Evolutionary conservation across 1,140 invertebrate genomes (phyloP).

Genomic region (Homalodisca vitripennis): DNA sequence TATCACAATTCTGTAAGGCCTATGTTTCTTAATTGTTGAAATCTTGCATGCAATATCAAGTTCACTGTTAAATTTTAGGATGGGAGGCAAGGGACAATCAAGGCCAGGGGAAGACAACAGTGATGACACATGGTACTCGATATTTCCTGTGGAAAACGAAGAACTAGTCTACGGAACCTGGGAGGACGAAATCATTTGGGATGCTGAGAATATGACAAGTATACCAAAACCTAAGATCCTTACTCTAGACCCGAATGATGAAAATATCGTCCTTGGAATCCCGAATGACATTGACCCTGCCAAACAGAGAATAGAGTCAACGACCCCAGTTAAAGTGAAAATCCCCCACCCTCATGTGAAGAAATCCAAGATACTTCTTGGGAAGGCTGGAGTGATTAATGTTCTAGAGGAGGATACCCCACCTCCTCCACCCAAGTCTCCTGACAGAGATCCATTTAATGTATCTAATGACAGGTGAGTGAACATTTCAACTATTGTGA

Average conservation of each 20-base stretch:
- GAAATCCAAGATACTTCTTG: conserved; percentile 94
- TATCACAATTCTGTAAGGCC: no score
- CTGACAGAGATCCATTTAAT: conserved; percentile 95
- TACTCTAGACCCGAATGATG: conserved; percentile 97
- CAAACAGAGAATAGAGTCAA: conserved; percentile 53
- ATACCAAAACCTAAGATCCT: conserved; percentile 93
- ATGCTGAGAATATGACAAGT: conserved; percentile 82
- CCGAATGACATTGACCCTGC: conserved; percentile 91
- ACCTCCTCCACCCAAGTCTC: conserved; percentile 84
- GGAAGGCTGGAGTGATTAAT: conserved; percentile 94
- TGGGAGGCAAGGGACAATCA: conserved; percentile 43
- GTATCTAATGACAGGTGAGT: conserved; percentile 93
- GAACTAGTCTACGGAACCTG: conserved; percentile 93
- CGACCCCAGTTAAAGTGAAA: conserved; percentile 62
- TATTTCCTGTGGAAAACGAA: conserved; percentile 97
- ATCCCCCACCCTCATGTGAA: conserved; percentile 93
- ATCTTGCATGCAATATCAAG: no score
- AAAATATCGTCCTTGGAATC: conserved; percentile 91
- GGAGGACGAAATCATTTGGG: conserved; percentile 97
- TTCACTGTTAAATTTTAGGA: no score
- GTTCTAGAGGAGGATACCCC: conserved; percentile 88
- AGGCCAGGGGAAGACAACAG: conserved; percentile 49
- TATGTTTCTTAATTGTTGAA: no score
- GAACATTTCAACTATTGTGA: no score
- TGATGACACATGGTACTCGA: conserved; percentile 95